A percentile compares a stretch with the other conserved stretches of the same genome.
Evolutionary conservation across 2,888 invertebrate species (phyloP).

Genomic region (Clostera curtula): DNA sequence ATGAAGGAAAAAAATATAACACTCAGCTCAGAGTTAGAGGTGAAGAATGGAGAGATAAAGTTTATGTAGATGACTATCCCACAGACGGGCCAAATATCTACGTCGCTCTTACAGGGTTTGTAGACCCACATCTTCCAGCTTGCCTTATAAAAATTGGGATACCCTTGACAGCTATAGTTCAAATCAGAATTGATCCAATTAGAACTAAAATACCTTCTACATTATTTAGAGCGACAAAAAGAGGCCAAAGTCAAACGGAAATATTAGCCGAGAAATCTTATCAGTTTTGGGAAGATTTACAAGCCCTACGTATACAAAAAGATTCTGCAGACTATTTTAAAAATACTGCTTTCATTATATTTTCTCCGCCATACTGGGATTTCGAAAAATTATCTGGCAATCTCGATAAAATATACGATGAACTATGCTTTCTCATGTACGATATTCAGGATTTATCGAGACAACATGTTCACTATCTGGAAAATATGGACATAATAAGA

Average conservation of each 20-base stretch:
- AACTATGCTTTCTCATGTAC: slow-evolving; percentile 65
- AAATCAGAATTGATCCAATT: slow-evolving; percentile 49
- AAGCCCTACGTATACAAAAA: slow-evolving; percentile 42
- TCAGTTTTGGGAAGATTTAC: slow-evolving; percentile 55
- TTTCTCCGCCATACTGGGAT: slow-evolving; percentile 54
- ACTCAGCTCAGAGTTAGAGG: slow-evolving; percentile 64
- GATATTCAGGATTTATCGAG: slow-evolving; percentile 69
- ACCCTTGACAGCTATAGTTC: slow-evolving; percentile 54
- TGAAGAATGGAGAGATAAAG: slow-evolving; percentile 72
- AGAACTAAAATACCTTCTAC: slow-evolving; percentile 35
- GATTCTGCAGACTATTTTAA: slow-evolving; percentile 42
- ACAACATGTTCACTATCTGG: slow-evolving; percentile 61
- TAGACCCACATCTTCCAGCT: slow-evolving; percentile 42
- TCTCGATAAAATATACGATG: slow-evolving; percentile 64
- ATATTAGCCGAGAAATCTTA: slow-evolving; percentile 39
- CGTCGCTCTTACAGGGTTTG: slow-evolving; percentile 69
- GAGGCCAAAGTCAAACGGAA: slow-evolving; percentile 57
- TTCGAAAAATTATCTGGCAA: slow-evolving; percentile 38
- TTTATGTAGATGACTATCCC: slow-evolving; percentile 71
- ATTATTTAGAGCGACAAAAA: slow-evolving; percentile 41
- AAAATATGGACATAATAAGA: slow-evolving; percentile 54
- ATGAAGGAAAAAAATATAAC: slow-evolving; percentile 58
- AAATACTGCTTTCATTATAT: slow-evolving; percentile 58
- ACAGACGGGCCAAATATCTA: slow-evolving; percentile 70
- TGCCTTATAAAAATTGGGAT: slow-evolving; percentile 51